These are phyloP conservation scores for Caenorhabditis becei DNA, from an alignment of 2,888 invertebrate species.

Conservation along the genomic window DNA sequence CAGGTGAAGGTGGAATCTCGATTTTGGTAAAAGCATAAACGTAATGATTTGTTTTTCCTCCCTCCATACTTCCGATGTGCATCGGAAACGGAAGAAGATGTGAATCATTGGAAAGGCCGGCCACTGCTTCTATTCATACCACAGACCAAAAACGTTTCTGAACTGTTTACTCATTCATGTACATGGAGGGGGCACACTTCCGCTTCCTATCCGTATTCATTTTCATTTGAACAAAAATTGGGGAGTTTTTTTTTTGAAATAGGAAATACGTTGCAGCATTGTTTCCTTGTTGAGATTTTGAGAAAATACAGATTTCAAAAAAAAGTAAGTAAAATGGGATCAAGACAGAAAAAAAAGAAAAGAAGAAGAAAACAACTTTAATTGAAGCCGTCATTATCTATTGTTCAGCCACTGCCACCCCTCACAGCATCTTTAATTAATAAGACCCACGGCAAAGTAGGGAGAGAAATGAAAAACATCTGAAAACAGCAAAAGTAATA, in stretches of 20 bases:
- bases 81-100: slow-evolving; percentile 11
- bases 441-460: no score
- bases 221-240: no score
- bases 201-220: slow-evolving; percentile 54
- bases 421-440: slow-evolving; percentile 39
- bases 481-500: slow-evolving; percentile 20
- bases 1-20: slow-evolving; percentile 1
- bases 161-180: slow-evolving; percentile 44
- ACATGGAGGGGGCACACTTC: slow-evolving; percentile 34
- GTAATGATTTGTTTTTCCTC: slow-evolving; percentile 8
- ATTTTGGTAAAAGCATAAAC: no score
- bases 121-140: background rate
- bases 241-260: slow-evolving; percentile 46
- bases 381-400: slow-evolving; percentile 7
- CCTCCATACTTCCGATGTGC: slow-evolving; percentile 35
- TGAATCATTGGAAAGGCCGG: slow-evolving; percentile 16
- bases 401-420: slow-evolving; percentile 32
- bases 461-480: slow-evolving; percentile 4
- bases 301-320: background rate
- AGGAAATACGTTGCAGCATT: slow-evolving; percentile 9
- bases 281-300: slow-evolving; percentile 3
- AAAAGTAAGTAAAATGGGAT: background rate
- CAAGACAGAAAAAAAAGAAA: background rate
- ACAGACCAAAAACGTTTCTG: slow-evolving; percentile 12
- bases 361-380: slow-evolving; percentile 17